These are phyloP conservation scores for Apamea epomidion DNA, from an alignment of 2,888 invertebrate species.

Conservation along the genomic window DNA sequence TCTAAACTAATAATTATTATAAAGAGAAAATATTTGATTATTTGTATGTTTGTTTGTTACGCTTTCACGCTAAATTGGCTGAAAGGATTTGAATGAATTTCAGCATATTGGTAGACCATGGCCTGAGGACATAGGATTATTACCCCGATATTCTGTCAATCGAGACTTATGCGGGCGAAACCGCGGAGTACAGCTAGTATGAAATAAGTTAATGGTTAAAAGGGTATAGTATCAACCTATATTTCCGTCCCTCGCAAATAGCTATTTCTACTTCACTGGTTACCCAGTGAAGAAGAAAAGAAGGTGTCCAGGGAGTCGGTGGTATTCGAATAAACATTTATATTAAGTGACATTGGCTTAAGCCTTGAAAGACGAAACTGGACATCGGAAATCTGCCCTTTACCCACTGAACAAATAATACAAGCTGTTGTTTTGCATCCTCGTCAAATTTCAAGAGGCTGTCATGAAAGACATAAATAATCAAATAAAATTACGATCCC, in stretches of 20 bases:
- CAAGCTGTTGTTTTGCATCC: too few relatives aligned
- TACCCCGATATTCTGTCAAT: not conserved
- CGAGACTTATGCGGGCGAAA: not conserved
- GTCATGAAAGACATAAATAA: too few relatives aligned
- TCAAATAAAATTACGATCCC: too few relatives aligned
- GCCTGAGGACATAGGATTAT: not conserved
- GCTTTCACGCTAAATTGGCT: too few relatives aligned
- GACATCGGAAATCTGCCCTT: not conserved
- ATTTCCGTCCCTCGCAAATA: not conserved
- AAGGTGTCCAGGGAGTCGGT: not conserved
- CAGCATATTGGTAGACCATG: too few relatives aligned
- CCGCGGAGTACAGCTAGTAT: not conserved
- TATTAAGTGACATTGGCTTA: not conserved
- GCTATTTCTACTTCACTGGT: constrained; percentile 9
- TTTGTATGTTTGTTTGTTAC: too few relatives aligned
- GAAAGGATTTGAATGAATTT: too few relatives aligned
- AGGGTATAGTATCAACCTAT: not conserved
- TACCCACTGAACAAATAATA: too few relatives aligned
- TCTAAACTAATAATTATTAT: too few relatives aligned
- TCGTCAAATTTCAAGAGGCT: too few relatives aligned
- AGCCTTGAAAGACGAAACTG: too few relatives aligned
- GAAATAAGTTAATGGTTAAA: not conserved
- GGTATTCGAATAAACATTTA: constrained; percentile 10
- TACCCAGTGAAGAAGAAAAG: not conserved
- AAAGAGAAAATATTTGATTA: too few relatives aligned